Evolutionary conservation across 2,888 invertebrate species (phyloP), one percentile per base, ranked within the genome.

Genomic region (Parnassius glacialis): DNA sequence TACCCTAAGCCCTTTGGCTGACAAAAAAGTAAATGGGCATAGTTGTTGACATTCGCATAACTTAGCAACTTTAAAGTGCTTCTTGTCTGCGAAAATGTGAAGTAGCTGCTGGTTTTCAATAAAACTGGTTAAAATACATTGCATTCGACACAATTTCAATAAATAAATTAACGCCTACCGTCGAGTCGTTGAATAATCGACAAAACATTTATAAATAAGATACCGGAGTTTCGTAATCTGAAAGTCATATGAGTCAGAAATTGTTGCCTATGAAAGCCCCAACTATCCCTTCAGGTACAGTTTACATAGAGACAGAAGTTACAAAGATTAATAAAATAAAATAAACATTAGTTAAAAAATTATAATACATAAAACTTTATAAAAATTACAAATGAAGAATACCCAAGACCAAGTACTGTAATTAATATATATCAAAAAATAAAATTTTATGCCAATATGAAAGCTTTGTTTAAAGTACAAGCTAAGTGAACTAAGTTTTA

Each of bases 181-280:
- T n/a, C n/a, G 43, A 51, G 43, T 51, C 25, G 51, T 51, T 51
- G 51, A 20, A 41, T 48, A 44, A 44, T 44, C 25, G 25, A 25
- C 2, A 5, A 5, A 5, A 5, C 3, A 5, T 25, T 25, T 25
- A 12, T 10, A 56, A 57, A 51, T 25, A 51, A 50, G 50, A 50
- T 50, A 57, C 51, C n/a, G n/a, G 5, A 43, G 20, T 51, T 57
- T 25, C 25, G 57, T 51, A 43, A 57, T 20, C 43, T 43, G 43
- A 51, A 57, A 43, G 9, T 34, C n/a, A n/a, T 12, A 34, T 43
- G 50, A 57, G 20, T 57, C 51, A 51, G 9, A 25, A 55, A 45
- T 3, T 25, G 51, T 51, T 51, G 51, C 9, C 20, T 20, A 51
- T 9, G n/a, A 20, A 51, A 3, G 10, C 16, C 50, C 2, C 25